Percentiles rank a stretch among this genome's conserved stretches.
These are phyloP conservation scores for Lasiurus borealis DNA, from an alignment of 2,113 vertebrate genomes.

Conservation along the genomic window DNA sequence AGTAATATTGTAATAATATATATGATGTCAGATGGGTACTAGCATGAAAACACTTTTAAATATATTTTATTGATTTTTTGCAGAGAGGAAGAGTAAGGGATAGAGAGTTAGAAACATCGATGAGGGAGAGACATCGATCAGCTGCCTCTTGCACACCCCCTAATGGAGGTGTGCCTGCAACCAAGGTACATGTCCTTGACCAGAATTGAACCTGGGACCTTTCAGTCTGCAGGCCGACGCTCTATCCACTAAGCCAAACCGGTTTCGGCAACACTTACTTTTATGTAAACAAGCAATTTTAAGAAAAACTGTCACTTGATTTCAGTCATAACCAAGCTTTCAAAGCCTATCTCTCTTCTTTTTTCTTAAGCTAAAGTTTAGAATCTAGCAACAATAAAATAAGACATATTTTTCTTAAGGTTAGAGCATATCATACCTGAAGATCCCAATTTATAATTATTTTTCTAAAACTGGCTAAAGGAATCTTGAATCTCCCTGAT, in stretches of 20 bases:
- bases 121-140: no score
- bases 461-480: constrained; percentile 10
- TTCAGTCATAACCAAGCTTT: constrained; percentile 42
- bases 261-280: background rate
- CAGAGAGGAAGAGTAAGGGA: no score
- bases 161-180: no score
- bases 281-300: constrained; percentile 46
- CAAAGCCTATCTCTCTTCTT: constrained; percentile 23
- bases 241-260: no score
- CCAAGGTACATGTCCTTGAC: no score
- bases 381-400: constrained; percentile 16
- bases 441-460: background rate
- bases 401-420: background rate
- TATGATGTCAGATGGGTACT: background rate
- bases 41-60: background rate
- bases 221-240: no score
- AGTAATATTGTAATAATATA: background rate
- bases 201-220: no score
- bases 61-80: no score
- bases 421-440: background rate
- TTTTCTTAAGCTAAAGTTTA: background rate
- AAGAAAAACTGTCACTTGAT: constrained; percentile 38
- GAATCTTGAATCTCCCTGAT: constrained; percentile 5
- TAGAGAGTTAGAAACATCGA: no score
- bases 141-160: no score